Evolutionary conservation across 2,113 vertebrate genomes (phyloP), one percentile per base, ranked within the genome.

Genomic region (Heterotilapia buettikoferi): DNA sequence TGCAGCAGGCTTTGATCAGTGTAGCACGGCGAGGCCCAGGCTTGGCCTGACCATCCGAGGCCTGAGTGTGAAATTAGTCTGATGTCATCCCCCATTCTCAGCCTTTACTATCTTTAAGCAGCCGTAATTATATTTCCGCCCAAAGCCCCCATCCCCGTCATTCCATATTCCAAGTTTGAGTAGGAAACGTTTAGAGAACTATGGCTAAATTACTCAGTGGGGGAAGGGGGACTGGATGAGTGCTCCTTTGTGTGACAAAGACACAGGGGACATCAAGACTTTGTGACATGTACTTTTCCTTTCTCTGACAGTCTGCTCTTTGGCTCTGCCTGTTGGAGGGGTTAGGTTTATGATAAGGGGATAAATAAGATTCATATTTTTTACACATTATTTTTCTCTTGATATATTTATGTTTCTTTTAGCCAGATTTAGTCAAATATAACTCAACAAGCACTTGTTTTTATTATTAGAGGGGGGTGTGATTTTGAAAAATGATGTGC

Each of bases 11-110:
- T 99, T 99, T 99, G 98, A 99, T 99, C 98, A 98, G 97, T 95
- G 96, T 97, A 97, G 98, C 97, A 94, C 97, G 95, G 97, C 97
- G 93, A 97, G 97, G 97, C 95, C 96, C 91, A 93, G 96, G 97
- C 98, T 97, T 97, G 97, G 97, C 96, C 96, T 90, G 96, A 97
- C 97, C 97, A 97, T 97, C 97, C 96, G 92, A 97, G 97, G 97
- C 97, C 97, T 88, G 96, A 97, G 97, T 99, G 98, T 99, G 98
- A 99, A 99, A 99, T 99, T 97, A 96, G 97, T 96, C 98, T 99
- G 98, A 99, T 99, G 98, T 99, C 98, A 98, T 98, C 97, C 97
- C 90, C 96, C 95, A 96, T 97, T 98, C 98, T 98, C 96, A 97
- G 97, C 97, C 97, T 97, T 96, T 97, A 95, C 97, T 97, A 97